Evolutionary conservation across 2,888 invertebrate species (phyloP), one percentile per base, ranked within the genome.

Genomic region (Nephrotoma flavescens): DNA sequence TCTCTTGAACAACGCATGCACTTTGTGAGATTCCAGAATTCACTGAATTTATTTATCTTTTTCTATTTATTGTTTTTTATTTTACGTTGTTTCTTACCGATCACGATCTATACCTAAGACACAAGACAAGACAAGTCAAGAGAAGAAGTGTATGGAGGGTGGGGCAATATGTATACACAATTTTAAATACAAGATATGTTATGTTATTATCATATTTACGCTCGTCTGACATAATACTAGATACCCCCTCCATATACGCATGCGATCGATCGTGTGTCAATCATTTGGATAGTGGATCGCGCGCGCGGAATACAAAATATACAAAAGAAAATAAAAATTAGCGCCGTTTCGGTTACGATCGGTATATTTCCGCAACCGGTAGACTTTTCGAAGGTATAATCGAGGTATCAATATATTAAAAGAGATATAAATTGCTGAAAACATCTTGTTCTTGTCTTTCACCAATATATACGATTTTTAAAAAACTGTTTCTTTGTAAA

Each of bases 401-500:
- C 71, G 71, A 9, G 52, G 52, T 57, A 57, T 57, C 52, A 57
- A 15, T 57, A 15, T 15, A 57, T 57, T 57, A 57, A 57, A 57
- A 57, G 57, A 84, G 42, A 41, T 41, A 41, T 84, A 84, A 84
- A 84, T 84, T 84, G 42, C 84, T 84, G 84, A 84, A 41, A 84
- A 85, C 85, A 85, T 85, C 85, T 85, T 85, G 85, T 85, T 85
- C 85, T 44, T 45, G 85, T 85, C 85, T 85, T 85, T 85, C 85
- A 85, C 11, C 44, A 85, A 85, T 19, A 85, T 71, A 15, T 71
- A 44, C 19, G 85, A 85, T 85, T 71, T 71, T 71, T 44, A 42
- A 44, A 42, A 42, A 84, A 42, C 31, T 31, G 31, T 31, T 57
- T 57, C 52, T 57, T 15, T 57, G 15, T 47, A 57, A n/a, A 57